These are phyloP conservation scores for Cinclus mexicanus DNA, from an alignment of 2,113 vertebrate species.

Conservation along the genomic window DNA sequence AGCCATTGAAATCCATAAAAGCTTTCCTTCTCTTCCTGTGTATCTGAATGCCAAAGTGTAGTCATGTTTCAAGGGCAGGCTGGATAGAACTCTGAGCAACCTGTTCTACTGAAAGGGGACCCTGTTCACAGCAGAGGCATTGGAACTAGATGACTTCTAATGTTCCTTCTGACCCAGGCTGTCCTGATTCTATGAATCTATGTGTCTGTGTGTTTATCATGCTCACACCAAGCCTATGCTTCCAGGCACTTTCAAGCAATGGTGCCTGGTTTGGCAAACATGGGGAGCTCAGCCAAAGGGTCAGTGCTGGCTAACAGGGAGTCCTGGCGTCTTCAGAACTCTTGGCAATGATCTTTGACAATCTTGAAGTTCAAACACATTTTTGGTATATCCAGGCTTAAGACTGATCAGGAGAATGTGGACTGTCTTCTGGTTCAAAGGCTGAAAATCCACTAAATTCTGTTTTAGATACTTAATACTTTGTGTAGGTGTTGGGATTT, in stretches of 20 bases:
- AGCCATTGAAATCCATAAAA: not conserved
- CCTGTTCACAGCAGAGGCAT: not conserved
- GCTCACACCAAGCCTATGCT: not conserved
- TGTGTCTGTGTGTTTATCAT: not conserved
- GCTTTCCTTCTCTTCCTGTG: not conserved
- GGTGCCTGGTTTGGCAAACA: not conserved
- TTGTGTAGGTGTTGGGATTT: not conserved
- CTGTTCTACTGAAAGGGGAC: not conserved
- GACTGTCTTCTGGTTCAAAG: not conserved
- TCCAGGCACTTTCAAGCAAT: not conserved
- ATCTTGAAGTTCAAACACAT: not conserved
- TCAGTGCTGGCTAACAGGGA: not conserved
- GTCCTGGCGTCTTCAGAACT: not conserved
- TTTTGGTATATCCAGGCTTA: not conserved
- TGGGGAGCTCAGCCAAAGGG: rapidly evolving
- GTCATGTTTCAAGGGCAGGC: not conserved
- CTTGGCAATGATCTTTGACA: not conserved
- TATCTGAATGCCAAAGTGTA: not conserved
- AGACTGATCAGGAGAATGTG: not conserved
- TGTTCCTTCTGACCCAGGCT: not conserved
- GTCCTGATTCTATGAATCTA: rapidly evolving
- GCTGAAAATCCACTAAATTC: not conserved
- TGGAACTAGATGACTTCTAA: not conserved
- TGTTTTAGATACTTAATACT: not conserved
- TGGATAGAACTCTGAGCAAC: not conserved